Base-by-base conservation (phyloP, 2,113 vertebrate species). In the Tachysurus vachellii region DNA sequence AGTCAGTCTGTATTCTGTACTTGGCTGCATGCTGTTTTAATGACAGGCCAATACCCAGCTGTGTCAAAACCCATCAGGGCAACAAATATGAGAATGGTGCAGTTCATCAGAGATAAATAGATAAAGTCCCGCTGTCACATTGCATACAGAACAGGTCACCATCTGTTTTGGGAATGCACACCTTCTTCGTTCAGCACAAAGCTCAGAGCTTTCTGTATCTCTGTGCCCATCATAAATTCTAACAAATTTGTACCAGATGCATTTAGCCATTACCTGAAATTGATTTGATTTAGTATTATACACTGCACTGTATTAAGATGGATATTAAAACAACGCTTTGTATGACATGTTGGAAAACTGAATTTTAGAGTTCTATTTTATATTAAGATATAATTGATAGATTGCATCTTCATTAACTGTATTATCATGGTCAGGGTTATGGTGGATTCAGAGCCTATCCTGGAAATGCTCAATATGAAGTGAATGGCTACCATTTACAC, bases 11-110 rank as follows among this genome's bases (percentile, higher is more conserved):
- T 59, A 47, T 84, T 64, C 76, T 44, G 57, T 57, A 81, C 54
- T 28, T 66, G 79, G 21, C 21, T 88, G 23, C 44, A 59, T 83
- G 70, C 61, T 71, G 44, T 68, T 76, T 76, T 11, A 47, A 36
- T 68, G 81, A 53, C 70, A 89, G 84, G 59, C 83, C 80, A 85
- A 77, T 68, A 64, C 23, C 36, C 73, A 82, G 71, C 70, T 11
- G 56, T 85, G 62, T 73, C 66, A 85, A 80, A 77, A 87, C 42
- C 44, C 81, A 81, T 89, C 85, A 82, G 57, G 26, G 76, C 36
- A 57, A 85, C 31, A 84, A 80, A 73, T 16, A 10, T 64, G 36
- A 80, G 73, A 54, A 68, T 77, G 53, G 59, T 79, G 66, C 19
- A 57, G 28, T 82, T 82, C 83, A 66, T 84, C 53, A 76, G 73